phyloP scores from a whole-genome alignment of 2,888 invertebrate genomes.

The Ashinkailepas kermadecensis region DNA sequence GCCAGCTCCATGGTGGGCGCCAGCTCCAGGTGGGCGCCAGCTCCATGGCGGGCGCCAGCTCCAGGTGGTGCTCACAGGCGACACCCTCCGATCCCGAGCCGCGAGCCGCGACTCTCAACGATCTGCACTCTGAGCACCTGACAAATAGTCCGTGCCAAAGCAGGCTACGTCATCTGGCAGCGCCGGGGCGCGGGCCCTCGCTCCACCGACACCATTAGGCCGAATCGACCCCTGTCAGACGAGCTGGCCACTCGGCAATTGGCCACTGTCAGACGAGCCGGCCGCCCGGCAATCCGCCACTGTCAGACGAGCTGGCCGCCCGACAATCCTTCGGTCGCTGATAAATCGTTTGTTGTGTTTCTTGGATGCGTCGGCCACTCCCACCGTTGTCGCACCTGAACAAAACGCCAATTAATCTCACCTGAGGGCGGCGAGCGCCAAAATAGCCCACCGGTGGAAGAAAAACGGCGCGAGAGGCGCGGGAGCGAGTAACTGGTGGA shows the following conservation, averaged over 20 bases:
- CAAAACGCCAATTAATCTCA: constrained; percentile 2
- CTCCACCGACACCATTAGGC: too few relatives aligned
- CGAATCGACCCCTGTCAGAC: too few relatives aligned
- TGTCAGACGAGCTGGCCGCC: not conserved
- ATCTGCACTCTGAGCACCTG: not conserved
- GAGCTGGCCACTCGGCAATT: too few relatives aligned
- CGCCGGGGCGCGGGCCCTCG: not conserved
- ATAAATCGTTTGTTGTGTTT: constrained; percentile 2
- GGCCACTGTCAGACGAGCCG: too few relatives aligned
- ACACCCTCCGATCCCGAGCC: not conserved
- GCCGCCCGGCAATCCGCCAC: too few relatives aligned
- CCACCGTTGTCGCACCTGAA: not conserved
- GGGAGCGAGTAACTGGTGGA: not conserved
- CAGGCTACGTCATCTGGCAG: not conserved
- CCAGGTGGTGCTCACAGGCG: too few relatives aligned
- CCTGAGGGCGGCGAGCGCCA: not conserved
- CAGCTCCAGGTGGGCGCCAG: too few relatives aligned
- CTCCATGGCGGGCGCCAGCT: too few relatives aligned
- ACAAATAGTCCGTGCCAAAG: not conserved
- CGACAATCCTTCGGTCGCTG: not conserved
- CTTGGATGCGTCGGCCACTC: not conserved
- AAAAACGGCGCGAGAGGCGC: not conserved
- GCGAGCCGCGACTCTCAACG: not conserved
- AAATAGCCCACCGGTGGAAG: not conserved
- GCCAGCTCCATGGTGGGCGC: too few relatives aligned